A percentile compares a stretch with the other conserved stretches of the same genome.
Evolutionary conservation across 2,113 vertebrate species (phyloP).

Genomic region (Proterorhinus semilunaris): DNA sequence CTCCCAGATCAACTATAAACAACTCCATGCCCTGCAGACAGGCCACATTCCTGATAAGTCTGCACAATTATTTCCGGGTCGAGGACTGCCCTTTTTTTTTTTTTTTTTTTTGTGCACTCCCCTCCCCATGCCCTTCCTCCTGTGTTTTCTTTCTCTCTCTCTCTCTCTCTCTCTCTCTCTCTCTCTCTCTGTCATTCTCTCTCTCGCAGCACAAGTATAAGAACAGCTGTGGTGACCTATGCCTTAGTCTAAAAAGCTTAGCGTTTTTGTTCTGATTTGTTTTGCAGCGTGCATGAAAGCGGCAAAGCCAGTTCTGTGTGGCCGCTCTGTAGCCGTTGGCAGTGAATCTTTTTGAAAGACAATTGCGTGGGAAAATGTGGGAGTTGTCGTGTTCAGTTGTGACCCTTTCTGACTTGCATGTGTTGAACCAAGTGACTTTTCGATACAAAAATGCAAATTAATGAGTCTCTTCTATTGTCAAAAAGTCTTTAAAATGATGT

Average conservation of each 20-base stretch:
- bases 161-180: conserved; percentile 3
- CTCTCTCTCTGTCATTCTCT: background rate
- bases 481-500: too few species aligned
- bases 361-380: conserved; percentile 20
- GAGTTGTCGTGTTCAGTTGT: conserved; percentile 33
- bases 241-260: conserved; percentile 18
- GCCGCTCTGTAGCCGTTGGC: conserved; percentile 15
- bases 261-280: conserved; percentile 26
- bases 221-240: conserved; percentile 63
- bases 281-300: conserved; percentile 36
- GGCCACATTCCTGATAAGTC: conserved; percentile 70
- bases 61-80: conserved; percentile 78
- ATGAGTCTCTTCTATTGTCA: too few species aligned
- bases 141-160: background rate
- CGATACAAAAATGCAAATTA: background rate
- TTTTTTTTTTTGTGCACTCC: conserved; percentile 1
- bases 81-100: conserved; percentile 34
- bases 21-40: conserved; percentile 55
- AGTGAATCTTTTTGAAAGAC: conserved; percentile 36
- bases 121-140: conserved; percentile 9
- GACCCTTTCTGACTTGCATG: conserved; percentile 6
- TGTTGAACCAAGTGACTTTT: conserved; percentile 27
- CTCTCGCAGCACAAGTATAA: conserved; percentile 34
- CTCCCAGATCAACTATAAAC: conserved; percentile 71
- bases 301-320: conserved; percentile 28